These are phyloP conservation scores for Araneus ventricosus DNA, from an alignment of 1,140 invertebrate species.

Conservation along the genomic window DNA sequence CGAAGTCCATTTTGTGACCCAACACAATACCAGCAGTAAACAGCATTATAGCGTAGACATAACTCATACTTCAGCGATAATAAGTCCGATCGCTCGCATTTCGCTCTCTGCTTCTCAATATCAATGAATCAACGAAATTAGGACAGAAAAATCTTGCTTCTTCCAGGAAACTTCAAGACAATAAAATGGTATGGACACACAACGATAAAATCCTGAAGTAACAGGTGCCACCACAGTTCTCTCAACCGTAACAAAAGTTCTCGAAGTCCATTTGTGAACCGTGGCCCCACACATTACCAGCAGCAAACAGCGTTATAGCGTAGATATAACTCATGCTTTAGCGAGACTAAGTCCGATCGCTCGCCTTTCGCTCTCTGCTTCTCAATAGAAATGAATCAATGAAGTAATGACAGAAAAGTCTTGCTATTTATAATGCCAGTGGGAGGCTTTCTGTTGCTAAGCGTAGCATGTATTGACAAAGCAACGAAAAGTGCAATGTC, in stretches of 20 bases:
- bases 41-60: too few relatives aligned
- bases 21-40: background rate
- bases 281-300: background rate
- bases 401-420: constrained; percentile 13
- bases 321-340: too few relatives aligned
- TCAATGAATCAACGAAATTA: too few relatives aligned
- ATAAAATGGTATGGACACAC: too few relatives aligned
- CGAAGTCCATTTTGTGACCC: background rate
- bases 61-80: too few relatives aligned
- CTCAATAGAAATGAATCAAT: constrained; percentile 43
- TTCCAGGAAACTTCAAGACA: too few relatives aligned
- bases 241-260: background rate
- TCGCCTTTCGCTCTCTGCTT: background rate
- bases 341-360: background rate
- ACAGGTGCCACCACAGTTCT: background rate
- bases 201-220: background rate
- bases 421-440: constrained; percentile 36
- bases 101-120: too few relatives aligned
- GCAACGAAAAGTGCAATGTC: constrained; percentile 15
- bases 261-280: background rate
- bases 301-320: too few relatives aligned
- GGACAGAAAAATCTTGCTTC: too few relatives aligned
- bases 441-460: constrained; percentile 39
- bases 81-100: too few relatives aligned
- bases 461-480: constrained; percentile 21